Conservation (phyloP, 2,113 vertebrate genomes). For the Alaudala cheleensis region DNA sequence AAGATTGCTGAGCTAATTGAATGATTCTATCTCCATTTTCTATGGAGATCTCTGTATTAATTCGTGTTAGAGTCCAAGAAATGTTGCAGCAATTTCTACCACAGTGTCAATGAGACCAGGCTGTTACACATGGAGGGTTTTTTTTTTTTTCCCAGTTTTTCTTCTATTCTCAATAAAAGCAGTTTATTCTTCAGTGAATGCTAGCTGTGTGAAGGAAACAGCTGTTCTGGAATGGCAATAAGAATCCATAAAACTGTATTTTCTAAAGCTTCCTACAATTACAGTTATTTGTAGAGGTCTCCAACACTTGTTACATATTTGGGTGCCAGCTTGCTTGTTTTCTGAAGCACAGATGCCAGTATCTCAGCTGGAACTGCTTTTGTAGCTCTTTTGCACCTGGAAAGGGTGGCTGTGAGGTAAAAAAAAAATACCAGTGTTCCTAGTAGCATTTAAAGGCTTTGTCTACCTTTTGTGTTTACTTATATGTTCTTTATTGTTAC, state of each 20-base stretch:
- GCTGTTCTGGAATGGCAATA: not conserved
- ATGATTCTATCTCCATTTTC: not conserved
- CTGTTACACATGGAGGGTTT: not conserved
- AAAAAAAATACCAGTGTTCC: not conserved
- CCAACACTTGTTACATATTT: not conserved
- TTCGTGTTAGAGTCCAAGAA: not conserved
- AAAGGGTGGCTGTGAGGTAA: not conserved
- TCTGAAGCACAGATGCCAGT: not conserved
- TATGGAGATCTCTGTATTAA: not conserved
- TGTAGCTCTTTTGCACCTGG: not conserved
- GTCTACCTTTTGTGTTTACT: not conserved
- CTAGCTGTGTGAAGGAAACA: not conserved
- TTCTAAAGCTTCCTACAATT: not conserved
- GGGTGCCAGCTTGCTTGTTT: not conserved
- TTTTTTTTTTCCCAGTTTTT: not conserved
- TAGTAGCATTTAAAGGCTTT: not conserved
- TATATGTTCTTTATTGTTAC: not conserved
- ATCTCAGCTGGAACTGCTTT: not conserved
- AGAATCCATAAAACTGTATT: not conserved
- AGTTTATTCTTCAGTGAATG: not conserved
- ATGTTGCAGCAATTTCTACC: not conserved
- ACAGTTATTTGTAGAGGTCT: not conserved
- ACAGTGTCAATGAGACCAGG: not conserved
- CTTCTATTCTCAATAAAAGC: not conserved
- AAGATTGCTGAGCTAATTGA: not conserved